A percentile compares a stretch with the other conserved stretches of the same genome.
Evolutionary conservation across 2,113 vertebrate species (phyloP).

Genomic region (Dicrurus megarhynchus): DNA sequence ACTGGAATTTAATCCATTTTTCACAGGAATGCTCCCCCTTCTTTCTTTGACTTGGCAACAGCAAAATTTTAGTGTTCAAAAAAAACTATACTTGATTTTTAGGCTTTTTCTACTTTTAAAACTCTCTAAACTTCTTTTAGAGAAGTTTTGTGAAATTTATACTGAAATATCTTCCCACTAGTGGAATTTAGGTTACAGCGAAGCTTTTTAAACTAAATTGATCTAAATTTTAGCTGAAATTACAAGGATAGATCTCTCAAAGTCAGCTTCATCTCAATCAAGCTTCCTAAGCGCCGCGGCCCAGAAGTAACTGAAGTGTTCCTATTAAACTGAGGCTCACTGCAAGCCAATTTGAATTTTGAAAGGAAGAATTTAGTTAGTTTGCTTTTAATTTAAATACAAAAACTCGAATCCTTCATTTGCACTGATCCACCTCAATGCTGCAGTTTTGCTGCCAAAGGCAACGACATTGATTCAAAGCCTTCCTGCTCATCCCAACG

Average conservation of each 20-base stretch:
- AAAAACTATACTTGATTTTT: neutral
- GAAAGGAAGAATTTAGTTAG: neutral
- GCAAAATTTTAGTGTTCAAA: neutral
- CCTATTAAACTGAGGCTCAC: neutral
- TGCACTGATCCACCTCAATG: neutral
- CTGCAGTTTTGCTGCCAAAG: neutral
- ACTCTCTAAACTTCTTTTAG: neutral
- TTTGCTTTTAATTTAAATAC: neutral
- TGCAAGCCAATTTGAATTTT: slow-evolving; percentile 1
- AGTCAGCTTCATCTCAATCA: neutral
- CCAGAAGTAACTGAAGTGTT: neutral
- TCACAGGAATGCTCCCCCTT: neutral
- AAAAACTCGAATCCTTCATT: neutral
- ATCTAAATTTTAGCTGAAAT: slow-evolving; percentile 25
- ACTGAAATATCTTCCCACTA: neutral
- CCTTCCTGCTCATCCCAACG: neutral
- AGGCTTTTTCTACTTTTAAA: neutral
- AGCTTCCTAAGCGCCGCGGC: neutral
- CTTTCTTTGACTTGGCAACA: neutral
- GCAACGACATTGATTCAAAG: neutral
- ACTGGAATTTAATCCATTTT: neutral
- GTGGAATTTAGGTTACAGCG: neutral
- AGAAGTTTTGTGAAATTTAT: neutral
- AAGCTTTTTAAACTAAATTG: slow-evolving; percentile 20
- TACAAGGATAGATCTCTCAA: neutral